Evolutionary conservation across 2,113 vertebrate genomes (phyloP).

Genomic region (Tachycineta bicolor): DNA sequence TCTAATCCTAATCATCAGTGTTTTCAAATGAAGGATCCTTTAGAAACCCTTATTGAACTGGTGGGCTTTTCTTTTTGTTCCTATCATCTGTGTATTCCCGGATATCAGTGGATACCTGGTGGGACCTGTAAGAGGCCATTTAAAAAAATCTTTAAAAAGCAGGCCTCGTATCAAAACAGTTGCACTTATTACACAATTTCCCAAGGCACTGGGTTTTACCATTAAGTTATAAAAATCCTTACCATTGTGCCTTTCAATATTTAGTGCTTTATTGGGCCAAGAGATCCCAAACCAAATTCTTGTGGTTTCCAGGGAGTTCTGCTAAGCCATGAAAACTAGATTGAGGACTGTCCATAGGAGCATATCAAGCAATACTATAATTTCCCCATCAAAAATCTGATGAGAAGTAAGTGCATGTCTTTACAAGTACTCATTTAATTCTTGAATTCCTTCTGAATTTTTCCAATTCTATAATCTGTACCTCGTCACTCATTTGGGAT

Average conservation of each 20-base stretch:
- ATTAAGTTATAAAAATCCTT: conserved; percentile 36
- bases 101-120: not conserved
- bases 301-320: conserved; percentile 22
- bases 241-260: conserved; percentile 15
- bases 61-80: not conserved
- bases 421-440: not conserved
- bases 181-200: not conserved
- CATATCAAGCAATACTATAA: not conserved
- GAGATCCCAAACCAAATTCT: conserved; percentile 29
- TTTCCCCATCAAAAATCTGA: not conserved
- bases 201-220: not conserved
- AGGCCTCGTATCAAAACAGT: not conserved
- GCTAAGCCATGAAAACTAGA: conserved; percentile 6
- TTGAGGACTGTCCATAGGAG: not conserved
- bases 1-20: not conserved
- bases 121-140: not conserved
- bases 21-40: not conserved
- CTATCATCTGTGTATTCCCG: not conserved
- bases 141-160: not conserved
- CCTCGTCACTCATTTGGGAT: not conserved
- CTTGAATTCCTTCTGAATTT: not conserved
- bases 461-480: not conserved
- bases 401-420: not conserved
- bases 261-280: not conserved
- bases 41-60: not conserved